Evolutionary conservation across 2,888 invertebrate species (phyloP), one percentile per base, ranked within the genome.

Genomic region (Suillia variegata): DNA sequence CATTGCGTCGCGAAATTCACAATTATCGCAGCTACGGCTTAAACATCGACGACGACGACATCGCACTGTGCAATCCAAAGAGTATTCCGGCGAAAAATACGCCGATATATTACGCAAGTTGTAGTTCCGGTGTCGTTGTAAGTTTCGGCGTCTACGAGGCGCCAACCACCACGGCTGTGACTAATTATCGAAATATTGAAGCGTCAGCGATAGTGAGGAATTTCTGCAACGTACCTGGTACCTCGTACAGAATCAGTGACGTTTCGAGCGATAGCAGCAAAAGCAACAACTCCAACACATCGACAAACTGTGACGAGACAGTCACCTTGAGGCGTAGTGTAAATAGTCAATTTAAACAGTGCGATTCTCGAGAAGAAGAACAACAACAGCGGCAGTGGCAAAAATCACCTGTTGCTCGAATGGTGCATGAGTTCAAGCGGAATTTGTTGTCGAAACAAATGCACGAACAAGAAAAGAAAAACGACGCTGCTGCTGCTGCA

Each of bases 351-450:
- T n/a, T n/a, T n/a, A n/a, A n/a, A n/a, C 15, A 33, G 17, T 34
- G n/a, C 17, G 55, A 61, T 59, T 62, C 17, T 17, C 3, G 6
- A 4, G 49, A 33, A 26, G 54, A 56, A 59, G 24, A 2, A 51
- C 20, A 49, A 17, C 48, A 34, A 1, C 52, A 15, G 2, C 50
- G 21, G 20, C 56, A 17, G 47, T 51, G 8, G 12, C n/a, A n/a
- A n/a, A n/a, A 26, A 49, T 56, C 56, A 55, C 60, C 58, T 51
- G 66, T 60, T 50, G 63, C 65, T 58, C 69, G 68, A 61, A 67
- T 78, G 69, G 74, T 80, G 8, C 69, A 74, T 22, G 73, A 78
- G 61, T 81, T 81, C 53, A 80, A 79, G 65, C 72, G 73, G 17
- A 76, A 78, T 68, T 63, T 80, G 51, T 64, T 75, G 63, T 70